Base-by-base conservation (phyloP, 2,113 vertebrate genomes). In the Rhinolophus sinicus region DNA sequence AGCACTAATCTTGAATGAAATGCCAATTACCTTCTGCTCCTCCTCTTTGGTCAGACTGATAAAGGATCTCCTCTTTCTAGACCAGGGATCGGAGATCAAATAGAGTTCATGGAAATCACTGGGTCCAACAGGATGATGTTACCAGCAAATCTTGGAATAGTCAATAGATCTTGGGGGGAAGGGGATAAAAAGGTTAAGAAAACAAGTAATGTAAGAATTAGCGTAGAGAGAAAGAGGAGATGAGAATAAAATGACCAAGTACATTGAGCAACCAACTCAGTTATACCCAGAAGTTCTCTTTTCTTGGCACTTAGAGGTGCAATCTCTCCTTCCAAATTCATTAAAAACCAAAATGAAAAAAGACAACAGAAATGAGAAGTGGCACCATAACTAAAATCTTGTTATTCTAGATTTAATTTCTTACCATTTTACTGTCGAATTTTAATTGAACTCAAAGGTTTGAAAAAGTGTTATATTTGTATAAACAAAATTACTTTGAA, bases 371-470 rank as follows among this genome's bases (percentile, higher is more conserved):
- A 44, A 67, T 33, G 38, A 67, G 85, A 85, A 92, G 69, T 19
- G 54, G 13, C 5, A 56, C 15, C 11, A 47, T 86, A 87, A 86
- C 47, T 28, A 77, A 78, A 18, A 15, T 73, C 12, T 88, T 52
- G 9, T 50, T 78, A 73, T 73, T 62, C 54, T 67, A 87, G 56
- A 58, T 54, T 82, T 40, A 80, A 52, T 91, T 83, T 38, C 24
- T 76, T 52, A 21, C 69, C 3, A 89, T 35, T 73, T 62, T 91
- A 54, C 12, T 60, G 18, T 89, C 33, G 30, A 87, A 78, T 54
- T 91, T 92, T 95, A 54, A 88, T 84, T 90, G 26, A 82, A 26
- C 56, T 83, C 72, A 47, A 60, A 86, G 22, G 1, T 80, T 89
- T 83, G n/a, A 76, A 88, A 92, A 95, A 35, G 33, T 72, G 50